Conservation (phyloP, 2,113 vertebrate species). For the Columba livia region DNA sequence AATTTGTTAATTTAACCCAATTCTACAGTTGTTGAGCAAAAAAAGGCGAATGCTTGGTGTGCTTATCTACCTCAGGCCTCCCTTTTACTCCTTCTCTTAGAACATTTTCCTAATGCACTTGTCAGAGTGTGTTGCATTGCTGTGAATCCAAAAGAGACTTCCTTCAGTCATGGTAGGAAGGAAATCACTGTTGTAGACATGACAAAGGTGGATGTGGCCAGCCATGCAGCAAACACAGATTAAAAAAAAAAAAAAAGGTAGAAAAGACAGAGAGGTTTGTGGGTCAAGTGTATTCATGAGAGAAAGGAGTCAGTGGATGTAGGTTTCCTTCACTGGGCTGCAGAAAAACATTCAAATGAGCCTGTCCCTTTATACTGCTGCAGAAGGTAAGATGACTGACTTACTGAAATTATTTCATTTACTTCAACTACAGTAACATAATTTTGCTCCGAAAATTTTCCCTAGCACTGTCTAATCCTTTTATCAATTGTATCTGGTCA, state of each 20-base stretch:
- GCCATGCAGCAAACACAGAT: conserved; percentile 70
- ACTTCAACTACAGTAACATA: background rate
- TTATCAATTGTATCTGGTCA: background rate
- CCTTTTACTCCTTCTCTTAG: background rate
- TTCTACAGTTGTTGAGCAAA: background rate
- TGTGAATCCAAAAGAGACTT: conserved; percentile 23
- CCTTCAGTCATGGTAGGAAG: conserved; percentile 43
- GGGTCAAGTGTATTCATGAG: conserved; percentile 40
- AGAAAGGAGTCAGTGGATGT: background rate
- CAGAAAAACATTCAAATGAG: conserved; percentile 33
- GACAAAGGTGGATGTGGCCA: conserved; percentile 71
- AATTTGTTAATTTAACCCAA: background rate
- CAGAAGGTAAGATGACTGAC: conserved; percentile 56
- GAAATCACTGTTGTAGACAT: conserved; percentile 54
- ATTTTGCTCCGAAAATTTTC: conserved; percentile 17
- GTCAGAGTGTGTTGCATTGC: conserved; percentile 32
- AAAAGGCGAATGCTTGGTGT: background rate
- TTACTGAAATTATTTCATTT: background rate
- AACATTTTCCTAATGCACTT: background rate
- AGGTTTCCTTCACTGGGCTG: conserved; percentile 16
- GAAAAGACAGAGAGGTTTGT: conserved; percentile 54
- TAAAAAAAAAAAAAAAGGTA: conserved; percentile 16
- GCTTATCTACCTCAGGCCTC: background rate
- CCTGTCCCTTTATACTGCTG: conserved; percentile 52
- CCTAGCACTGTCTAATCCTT: background rate